Base-by-base conservation (phyloP, 2,797 vertebrate species). In the Eidolon dupreanum region DNA sequence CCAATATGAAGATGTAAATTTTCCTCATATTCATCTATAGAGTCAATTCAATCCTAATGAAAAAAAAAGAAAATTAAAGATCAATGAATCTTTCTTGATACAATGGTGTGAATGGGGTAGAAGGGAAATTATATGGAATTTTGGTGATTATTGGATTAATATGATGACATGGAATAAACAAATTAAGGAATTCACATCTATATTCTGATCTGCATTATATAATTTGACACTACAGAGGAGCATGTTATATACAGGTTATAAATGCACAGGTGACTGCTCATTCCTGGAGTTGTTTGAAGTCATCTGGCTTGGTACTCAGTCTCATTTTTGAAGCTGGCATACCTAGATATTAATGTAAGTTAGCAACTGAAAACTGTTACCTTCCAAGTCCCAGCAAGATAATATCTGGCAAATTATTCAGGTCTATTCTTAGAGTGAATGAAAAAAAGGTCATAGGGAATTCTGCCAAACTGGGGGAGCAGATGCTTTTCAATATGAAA, bases 291-390 rank as follows among this genome's bases (percentile, higher is more conserved):
- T 75, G 83, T 65, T 92, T 90, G 83, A 97, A 92, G 93, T 96
- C 86, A 95, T 82, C 41, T 93, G 53, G 41, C 57, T 93, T 90
- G 85, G 24, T 74, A 59, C 15, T 57, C 41, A 57, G 38, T 53
- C 84, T 78, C 86, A 85, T 75, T 96, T 89, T 96, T 83, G 33
- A 90, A 97, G 17, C 78, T 94, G 83, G 70, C 53, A 93, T 70
- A 84, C 6, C 16, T 57, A 90, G 78, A 13, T 13, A 77, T 90
- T 66, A 92, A 96, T 92, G 77, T 96, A 95, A 97, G 96, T 96
- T 93, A 94, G 68, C 77, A 93, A 94, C 68, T 92, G 84, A 95
- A 88, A 90, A 86, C 53, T 55, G 71, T 92, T 96, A 94, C 49
- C 85, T 92, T 94, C 46, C 88, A 96, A 94, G 63, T 74, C 41